phyloP scores from a whole-genome alignment of 2,888 invertebrate genomes.

The Tiliacea citrago region DNA sequence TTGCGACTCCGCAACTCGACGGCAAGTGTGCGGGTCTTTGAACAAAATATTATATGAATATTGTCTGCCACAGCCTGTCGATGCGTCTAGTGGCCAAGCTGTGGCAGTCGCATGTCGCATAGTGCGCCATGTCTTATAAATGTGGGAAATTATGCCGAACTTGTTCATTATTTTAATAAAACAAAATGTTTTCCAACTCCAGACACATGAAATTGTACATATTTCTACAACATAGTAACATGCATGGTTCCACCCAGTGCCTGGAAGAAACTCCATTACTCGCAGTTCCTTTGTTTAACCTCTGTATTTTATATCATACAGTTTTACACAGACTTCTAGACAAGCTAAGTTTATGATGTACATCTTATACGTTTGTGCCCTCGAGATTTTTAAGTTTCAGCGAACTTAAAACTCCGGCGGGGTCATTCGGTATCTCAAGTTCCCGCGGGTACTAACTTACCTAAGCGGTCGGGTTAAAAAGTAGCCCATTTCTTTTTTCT shows the following conservation, averaged over 20 bases:
- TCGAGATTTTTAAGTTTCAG: constrained; percentile 58
- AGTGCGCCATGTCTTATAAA: too few relatives aligned
- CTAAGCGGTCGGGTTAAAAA: constrained; percentile 63
- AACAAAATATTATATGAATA: too few relatives aligned
- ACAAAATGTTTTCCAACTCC: neutral
- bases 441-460: constrained; percentile 58
- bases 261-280: constrained; percentile 1
- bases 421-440: constrained; percentile 49
- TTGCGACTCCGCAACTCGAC: too few relatives aligned
- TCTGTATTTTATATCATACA: constrained; percentile 9
- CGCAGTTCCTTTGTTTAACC: constrained; percentile 9
- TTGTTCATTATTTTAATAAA: neutral
- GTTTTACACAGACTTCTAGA: constrained; percentile 31
- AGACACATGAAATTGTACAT: too few relatives aligned
- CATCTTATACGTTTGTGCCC: constrained; percentile 28
- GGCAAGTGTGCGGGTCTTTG: too few relatives aligned
- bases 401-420: constrained; percentile 51
- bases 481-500: constrained; percentile 44
- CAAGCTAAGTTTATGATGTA: constrained; percentile 35
- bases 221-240: neutral
- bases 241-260: neutral
- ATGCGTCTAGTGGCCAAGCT: too few relatives aligned
- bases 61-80: too few relatives aligned
- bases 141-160: neutral
- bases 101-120: too few relatives aligned